A percentile compares a stretch with the other conserved stretches of the same genome.
phyloP scores from a whole-genome alignment of 2,113 vertebrate genomes.

The Oryzias javanicus region DNA sequence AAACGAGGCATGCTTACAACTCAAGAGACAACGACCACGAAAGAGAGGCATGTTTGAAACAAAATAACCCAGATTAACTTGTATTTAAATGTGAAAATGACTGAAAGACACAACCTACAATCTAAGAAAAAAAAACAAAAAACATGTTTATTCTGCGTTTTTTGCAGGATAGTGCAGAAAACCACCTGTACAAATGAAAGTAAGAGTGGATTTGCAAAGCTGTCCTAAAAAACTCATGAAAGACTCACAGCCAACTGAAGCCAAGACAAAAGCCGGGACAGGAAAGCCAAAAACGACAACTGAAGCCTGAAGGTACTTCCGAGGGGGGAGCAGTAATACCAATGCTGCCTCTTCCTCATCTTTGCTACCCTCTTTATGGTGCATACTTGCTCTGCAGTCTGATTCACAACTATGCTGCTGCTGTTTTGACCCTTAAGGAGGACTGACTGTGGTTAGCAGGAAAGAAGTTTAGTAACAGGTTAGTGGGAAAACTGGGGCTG shows the following conservation, averaged over 20 bases:
- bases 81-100: conserved; percentile 28
- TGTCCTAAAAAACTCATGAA: conserved; percentile 45
- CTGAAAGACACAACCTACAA: conserved; percentile 52
- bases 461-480: conserved; percentile 49
- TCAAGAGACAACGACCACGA: conserved; percentile 25
- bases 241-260: conserved; percentile 60
- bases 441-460: conserved; percentile 46
- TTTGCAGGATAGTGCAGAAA: conserved; percentile 33
- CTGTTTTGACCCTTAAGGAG: conserved; percentile 38
- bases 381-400: conserved; percentile 25
- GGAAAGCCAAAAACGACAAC: conserved; percentile 30
- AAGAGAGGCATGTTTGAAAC: conserved; percentile 33
- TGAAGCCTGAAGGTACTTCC: conserved; percentile 42
- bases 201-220: conserved; percentile 38
- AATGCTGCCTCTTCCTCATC: conserved; percentile 26
- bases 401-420: conserved; percentile 30
- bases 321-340: conserved; percentile 32
- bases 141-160: conserved; percentile 15
- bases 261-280: conserved; percentile 41
- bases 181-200: conserved; percentile 44
- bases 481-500: conserved; percentile 37
- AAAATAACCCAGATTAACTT: conserved; percentile 33
- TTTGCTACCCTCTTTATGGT: conserved; percentile 18
- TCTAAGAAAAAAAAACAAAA: conserved; percentile 51
- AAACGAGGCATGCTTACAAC: conserved; percentile 1